A percentile compares a stretch with the other conserved stretches of the same genome.
Evolutionary conservation across 2,888 invertebrate species (phyloP).

Genomic region (Prostheceraeus crozeri): DNA sequence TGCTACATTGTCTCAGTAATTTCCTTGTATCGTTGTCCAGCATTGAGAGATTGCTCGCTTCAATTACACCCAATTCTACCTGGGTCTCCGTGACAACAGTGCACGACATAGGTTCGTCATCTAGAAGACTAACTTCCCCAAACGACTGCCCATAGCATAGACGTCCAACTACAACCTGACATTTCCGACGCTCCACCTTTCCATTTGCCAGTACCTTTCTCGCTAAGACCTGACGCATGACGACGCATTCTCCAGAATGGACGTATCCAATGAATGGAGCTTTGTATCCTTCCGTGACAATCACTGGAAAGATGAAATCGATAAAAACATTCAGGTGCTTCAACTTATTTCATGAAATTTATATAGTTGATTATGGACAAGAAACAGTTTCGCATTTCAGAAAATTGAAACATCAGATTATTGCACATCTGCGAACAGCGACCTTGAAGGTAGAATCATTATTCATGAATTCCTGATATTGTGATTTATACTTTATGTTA

Average conservation of each 20-base stretch:
- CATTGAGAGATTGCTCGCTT: slow-evolving; percentile 48
- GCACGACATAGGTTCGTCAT: slow-evolving; percentile 52
- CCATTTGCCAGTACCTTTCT: slow-evolving; percentile 47
- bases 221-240: slow-evolving; percentile 51
- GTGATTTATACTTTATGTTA: too few species aligned
- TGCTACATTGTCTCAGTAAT: slow-evolving; percentile 51
- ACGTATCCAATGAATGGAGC: slow-evolving; percentile 54
- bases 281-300: slow-evolving; percentile 53
- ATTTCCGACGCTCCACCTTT: slow-evolving; percentile 47
- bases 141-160: slow-evolving; percentile 49
- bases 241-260: slow-evolving; percentile 52
- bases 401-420: too few species aligned
- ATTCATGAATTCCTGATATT: too few species aligned
- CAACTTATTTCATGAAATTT: background rate
- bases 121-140: slow-evolving; percentile 51
- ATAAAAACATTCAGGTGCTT: background rate
- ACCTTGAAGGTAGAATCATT: too few species aligned
- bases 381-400: too few species aligned
- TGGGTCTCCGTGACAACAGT: slow-evolving; percentile 50
- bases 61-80: slow-evolving; percentile 49
- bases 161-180: slow-evolving; percentile 54
- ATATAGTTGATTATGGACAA: too few species aligned
- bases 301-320: slow-evolving; percentile 48
- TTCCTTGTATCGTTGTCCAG: slow-evolving; percentile 52
- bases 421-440: too few species aligned